phyloP scores from a whole-genome alignment of 1,140 invertebrate genomes.

The Heliothis virescens region DNA sequence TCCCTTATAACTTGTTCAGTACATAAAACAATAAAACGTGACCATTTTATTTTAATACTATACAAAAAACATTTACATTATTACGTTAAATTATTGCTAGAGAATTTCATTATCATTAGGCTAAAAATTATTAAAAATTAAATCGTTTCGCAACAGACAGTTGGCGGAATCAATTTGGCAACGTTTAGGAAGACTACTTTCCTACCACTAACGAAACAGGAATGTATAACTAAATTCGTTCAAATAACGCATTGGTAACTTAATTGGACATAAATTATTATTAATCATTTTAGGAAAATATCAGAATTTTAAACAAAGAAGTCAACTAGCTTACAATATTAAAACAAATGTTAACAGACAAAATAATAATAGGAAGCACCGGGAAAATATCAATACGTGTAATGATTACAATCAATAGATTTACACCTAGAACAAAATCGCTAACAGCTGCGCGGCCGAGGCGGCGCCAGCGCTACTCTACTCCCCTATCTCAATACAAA shows the following conservation, averaged over 20 bases:
- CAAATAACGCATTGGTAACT: conserved; percentile 85
- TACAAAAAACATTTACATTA: conserved; percentile 86
- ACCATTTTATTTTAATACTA: conserved; percentile 77
- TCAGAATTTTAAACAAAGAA: conserved; percentile 71
- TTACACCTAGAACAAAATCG: conserved; percentile 75
- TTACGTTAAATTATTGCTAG: conserved; percentile 83
- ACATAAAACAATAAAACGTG: conserved; percentile 73
- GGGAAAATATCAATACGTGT: conserved; percentile 71
- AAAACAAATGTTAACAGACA: conserved; percentile 82
- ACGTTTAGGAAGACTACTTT: conserved; percentile 85
- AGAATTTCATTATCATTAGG: conserved; percentile 83
- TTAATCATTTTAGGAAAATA: conserved; percentile 64
- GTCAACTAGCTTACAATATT: conserved; percentile 77
- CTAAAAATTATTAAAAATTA: conserved; percentile 80
- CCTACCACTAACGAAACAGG: conserved; percentile 84
- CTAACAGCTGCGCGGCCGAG: conserved; percentile 48
- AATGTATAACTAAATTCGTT: conserved; percentile 85
- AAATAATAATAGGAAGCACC: conserved; percentile 84
- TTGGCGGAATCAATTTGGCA: conserved; percentile 84
- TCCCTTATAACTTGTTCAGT: conserved; percentile 66
- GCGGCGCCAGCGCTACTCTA: not conserved
- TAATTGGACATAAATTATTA: conserved; percentile 78
- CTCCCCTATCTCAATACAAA: conserved; percentile 36
- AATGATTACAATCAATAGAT: conserved; percentile 67
- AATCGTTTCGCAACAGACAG: conserved; percentile 80